Conservation (phyloP, 2,797 vertebrate species). For the Hoplostethus atlanticus region DNA sequence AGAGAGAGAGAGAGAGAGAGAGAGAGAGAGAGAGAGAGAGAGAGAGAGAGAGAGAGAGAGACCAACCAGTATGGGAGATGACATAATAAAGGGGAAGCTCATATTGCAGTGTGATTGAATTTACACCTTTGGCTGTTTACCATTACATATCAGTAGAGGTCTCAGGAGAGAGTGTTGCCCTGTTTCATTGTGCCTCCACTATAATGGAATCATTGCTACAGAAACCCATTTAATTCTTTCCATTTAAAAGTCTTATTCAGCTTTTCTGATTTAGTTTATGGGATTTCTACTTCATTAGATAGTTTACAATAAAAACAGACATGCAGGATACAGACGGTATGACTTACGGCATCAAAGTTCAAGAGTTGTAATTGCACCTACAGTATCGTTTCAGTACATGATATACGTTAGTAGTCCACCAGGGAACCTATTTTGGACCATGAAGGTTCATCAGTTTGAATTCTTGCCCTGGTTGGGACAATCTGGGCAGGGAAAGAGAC, state of each 20-base stretch:
- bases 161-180: slow-evolving; percentile 29
- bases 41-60: slow-evolving; percentile 17
- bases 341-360: too few relatives aligned
- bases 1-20: too few relatives aligned
- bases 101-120: slow-evolving; percentile 63
- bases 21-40: slow-evolving; percentile 10
- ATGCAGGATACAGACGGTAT: too few relatives aligned
- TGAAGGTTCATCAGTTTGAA: too few relatives aligned
- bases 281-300: not conserved
- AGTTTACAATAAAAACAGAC: too few relatives aligned
- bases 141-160: slow-evolving; percentile 37
- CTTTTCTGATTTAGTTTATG: not conserved
- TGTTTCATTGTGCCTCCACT: slow-evolving; percentile 26
- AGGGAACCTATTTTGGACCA: too few relatives aligned
- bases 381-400: too few relatives aligned
- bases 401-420: too few relatives aligned
- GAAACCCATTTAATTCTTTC: slow-evolving; percentile 14
- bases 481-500: too few relatives aligned
- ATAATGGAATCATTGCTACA: slow-evolving; percentile 33
- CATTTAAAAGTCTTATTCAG: slow-evolving; percentile 15
- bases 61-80: slow-evolving; percentile 27
- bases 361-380: too few relatives aligned
- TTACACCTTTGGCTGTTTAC: slow-evolving; percentile 56
- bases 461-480: too few relatives aligned
- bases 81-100: slow-evolving; percentile 60